Percentiles rank a stretch among this genome's conserved stretches.
Conservation (phyloP, 1,140 invertebrate genomes). For the Rhizoglyphus robini region DNA sequence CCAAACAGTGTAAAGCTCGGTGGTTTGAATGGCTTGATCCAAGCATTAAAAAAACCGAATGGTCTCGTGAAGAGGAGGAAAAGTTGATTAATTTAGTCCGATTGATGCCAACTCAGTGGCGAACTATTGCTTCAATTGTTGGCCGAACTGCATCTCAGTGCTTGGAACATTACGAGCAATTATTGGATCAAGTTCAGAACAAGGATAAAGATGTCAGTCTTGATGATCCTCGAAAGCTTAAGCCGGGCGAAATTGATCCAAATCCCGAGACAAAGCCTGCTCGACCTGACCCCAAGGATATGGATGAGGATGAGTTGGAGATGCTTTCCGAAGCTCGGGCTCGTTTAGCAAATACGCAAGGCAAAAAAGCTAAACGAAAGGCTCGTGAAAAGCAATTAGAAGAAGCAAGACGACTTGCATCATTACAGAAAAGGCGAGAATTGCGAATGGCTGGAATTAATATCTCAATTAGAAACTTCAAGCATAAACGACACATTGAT, state of each 20-base stretch:
- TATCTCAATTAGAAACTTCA: conserved; percentile 45
- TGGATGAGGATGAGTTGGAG: conserved; percentile 81
- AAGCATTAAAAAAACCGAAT: conserved; percentile 99
- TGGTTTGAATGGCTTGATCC: conserved; percentile 99
- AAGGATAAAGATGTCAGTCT: conserved; percentile 82
- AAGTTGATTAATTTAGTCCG: conserved; percentile 95
- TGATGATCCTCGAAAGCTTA: conserved; percentile 84
- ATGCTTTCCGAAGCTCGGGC: conserved; percentile 86
- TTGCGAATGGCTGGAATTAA: conserved; percentile 93
- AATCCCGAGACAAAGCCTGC: conserved; percentile 99
- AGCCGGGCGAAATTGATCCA: conserved; percentile 97
- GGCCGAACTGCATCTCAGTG: conserved; percentile 97
- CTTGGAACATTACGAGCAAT: conserved; percentile 89
- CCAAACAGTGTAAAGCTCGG: conserved; percentile 97
- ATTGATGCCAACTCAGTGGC: conserved; percentile 98
- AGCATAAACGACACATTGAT: conserved; percentile 73
- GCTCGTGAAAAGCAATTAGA: conserved; percentile 96
- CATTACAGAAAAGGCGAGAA: conserved; percentile 89
- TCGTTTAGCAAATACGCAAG: conserved; percentile 94
- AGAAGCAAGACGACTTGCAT: conserved; percentile 86
- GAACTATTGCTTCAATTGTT: conserved; percentile 97
- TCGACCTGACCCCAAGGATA: conserved; percentile 96
- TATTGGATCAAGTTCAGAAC: conserved; percentile 96
- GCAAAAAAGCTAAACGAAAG: conserved; percentile 97
- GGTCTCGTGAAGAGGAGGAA: conserved; percentile 98